Conservation (phyloP, 2,888 invertebrate genomes). For the Macrosoma leucophasiata region DNA sequence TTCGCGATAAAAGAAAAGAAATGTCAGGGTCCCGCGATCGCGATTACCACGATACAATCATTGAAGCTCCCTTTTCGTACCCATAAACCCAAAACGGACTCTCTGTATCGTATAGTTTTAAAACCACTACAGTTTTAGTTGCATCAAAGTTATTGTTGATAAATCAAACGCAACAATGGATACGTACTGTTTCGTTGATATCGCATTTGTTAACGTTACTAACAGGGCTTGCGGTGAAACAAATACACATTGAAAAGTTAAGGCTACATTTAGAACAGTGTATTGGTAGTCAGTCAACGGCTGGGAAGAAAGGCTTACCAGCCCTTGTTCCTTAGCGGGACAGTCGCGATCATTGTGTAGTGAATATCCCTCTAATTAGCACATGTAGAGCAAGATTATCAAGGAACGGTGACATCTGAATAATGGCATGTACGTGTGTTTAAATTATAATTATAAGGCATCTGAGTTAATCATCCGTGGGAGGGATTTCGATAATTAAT, state of each 20-base stretch:
- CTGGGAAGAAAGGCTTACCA: slow-evolving; percentile 49
- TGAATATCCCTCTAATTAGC: slow-evolving; percentile 65
- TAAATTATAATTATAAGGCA: slow-evolving; percentile 27
- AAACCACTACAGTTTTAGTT: too few species aligned
- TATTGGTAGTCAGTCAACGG: slow-evolving; percentile 62
- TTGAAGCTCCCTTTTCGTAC: slow-evolving; percentile 54
- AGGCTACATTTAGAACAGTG: slow-evolving; percentile 47
- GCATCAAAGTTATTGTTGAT: too few species aligned
- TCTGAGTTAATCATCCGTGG: slow-evolving; percentile 26
- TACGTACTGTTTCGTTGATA: not conserved
- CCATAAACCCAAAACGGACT: too few species aligned
- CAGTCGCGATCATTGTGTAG: slow-evolving; percentile 67
- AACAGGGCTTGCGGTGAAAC: slow-evolving; percentile 39
- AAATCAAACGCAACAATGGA: slow-evolving; percentile 33
- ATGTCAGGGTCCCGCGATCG: slow-evolving; percentile 63
- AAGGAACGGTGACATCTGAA: slow-evolving; percentile 58
- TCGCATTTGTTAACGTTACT: slow-evolving; percentile 7
- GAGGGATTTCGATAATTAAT: too few species aligned
- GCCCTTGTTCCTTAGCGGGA: slow-evolving; percentile 43
- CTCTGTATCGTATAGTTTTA: too few species aligned
- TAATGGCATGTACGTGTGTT: slow-evolving; percentile 44
- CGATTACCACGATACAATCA: slow-evolving; percentile 68
- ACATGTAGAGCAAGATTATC: slow-evolving; percentile 67
- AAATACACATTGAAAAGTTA: slow-evolving; percentile 57
- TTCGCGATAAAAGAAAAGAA: slow-evolving; percentile 71